These are phyloP conservation scores for Antennarius maculatus DNA, from an alignment of 2,797 vertebrate species.

Conservation along the genomic window DNA sequence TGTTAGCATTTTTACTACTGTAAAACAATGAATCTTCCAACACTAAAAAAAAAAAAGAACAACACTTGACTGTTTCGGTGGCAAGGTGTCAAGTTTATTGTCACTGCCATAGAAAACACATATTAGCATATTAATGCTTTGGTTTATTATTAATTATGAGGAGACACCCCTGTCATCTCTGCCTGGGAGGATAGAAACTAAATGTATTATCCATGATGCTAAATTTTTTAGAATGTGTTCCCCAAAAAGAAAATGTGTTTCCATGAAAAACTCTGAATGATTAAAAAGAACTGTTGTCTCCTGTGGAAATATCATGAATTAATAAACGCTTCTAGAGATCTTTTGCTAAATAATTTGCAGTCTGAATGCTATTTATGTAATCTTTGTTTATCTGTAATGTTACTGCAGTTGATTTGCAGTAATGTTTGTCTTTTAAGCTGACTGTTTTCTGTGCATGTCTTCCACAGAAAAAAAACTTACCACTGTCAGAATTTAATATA, in stretches of 20 bases:
- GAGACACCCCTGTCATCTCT: neutral
- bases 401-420: neutral
- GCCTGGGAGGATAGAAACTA: neutral
- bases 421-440: conserved; percentile 11
- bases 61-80: neutral
- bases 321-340: conserved; percentile 5
- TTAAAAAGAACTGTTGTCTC: conserved; percentile 8
- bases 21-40: neutral
- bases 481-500: neutral
- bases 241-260: neutral
- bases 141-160: neutral
- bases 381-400: conserved; percentile 31
- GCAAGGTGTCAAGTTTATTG: neutral
- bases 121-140: neutral
- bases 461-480: neutral
- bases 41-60: neutral
- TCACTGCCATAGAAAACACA: neutral
- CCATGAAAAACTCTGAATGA: conserved; percentile 21
- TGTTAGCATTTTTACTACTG: neutral
- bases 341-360: conserved; percentile 17
- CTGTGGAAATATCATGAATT: conserved; percentile 28
- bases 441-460: conserved; percentile 26
- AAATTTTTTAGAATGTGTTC: conserved; percentile 4
- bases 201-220: conserved; percentile 5
- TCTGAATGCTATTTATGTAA: conserved; percentile 30